Base-by-base conservation (phyloP, 2,888 invertebrate genomes). In the Acanthopleura granulata region DNA sequence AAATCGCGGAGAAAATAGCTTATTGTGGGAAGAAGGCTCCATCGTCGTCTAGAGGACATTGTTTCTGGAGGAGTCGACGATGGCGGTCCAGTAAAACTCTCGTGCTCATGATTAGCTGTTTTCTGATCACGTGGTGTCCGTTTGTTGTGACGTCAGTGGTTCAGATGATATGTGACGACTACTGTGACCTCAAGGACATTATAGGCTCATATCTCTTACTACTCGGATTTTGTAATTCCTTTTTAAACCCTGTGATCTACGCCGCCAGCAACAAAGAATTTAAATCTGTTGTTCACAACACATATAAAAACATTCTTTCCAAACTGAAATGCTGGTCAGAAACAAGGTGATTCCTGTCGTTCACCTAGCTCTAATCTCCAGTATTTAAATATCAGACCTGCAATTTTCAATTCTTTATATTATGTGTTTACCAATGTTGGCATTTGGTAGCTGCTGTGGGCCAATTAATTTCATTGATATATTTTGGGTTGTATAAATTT, bases 191-290 rank as follows among this genome's bases (percentile, higher is more conserved):
- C 14, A 81, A 83, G 62, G 82, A 82, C 30, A 77, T 85, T 18
- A 77, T 83, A 25, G 84, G 85, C 27, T 84, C 85, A 0, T 81
- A 85, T 77, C 74, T 85, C 12, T 74, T 85, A 49, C 75, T 85
- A 22, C 78, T 87, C 29, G 86, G 86, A 1, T 84, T 83, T 73
- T 84, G 83, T 1, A 87, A 87, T 77, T 86, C 86, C 15, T 84
- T 86, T 72, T 79, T 87, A 12, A 86, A 87, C 74, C 87, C 86
- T 12, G 69, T 86, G 61, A 83, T 87, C 66, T 87, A 87, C 77
- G 85, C 84, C 4, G 40, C 86, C 15, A 80, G 85, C 29, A 86
- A 85, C 40, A 81, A 79, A 74, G 85, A 85, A 71, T 84, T 85
- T 22, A 57, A 57, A 57, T n/a, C 57, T 57, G 18, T 22, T 57